phyloP scores from a whole-genome alignment of 2,113 vertebrate genomes.

The Ochotona curzoniae region DNA sequence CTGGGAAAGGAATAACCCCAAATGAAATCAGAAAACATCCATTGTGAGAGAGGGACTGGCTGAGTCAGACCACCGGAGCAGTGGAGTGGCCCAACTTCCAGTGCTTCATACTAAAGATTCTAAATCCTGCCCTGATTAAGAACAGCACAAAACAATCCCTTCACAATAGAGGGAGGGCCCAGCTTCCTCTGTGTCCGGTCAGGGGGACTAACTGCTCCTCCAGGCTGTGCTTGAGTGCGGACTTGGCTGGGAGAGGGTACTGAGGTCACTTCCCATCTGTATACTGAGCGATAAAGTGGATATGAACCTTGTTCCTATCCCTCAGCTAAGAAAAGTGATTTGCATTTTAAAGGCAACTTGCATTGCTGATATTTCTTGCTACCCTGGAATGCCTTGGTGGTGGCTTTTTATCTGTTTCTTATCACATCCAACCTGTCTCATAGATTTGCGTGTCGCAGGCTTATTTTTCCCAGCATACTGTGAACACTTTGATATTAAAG shows the following conservation, averaged over 20 bases:
- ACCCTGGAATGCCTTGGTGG: not conserved
- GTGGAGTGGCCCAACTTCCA: not conserved
- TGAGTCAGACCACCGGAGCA: slow-evolving; percentile 7
- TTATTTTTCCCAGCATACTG: slow-evolving; percentile 48
- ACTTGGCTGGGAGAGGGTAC: not conserved
- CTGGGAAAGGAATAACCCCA: slow-evolving; percentile 17
- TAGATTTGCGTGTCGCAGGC: slow-evolving; percentile 40
- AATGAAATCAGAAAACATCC: slow-evolving; percentile 45
- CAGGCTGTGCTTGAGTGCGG: accelerated
- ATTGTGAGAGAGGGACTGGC: not conserved
- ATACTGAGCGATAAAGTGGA: slow-evolving; percentile 36
- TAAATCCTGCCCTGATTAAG: not conserved
- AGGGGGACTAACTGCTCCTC: not conserved
- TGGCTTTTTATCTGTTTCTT: slow-evolving; percentile 50
- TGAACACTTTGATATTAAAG: slow-evolving; percentile 49
- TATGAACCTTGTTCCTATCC: slow-evolving; percentile 1
- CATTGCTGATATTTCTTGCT: not conserved
- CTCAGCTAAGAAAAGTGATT: slow-evolving; percentile 8
- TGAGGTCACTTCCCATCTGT: not conserved
- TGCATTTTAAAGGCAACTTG: slow-evolving; percentile 56
- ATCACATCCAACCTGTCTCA: slow-evolving; percentile 22
- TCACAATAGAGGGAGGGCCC: not conserved
- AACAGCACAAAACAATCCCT: not conserved
- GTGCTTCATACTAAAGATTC: not conserved
- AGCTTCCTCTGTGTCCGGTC: too few relatives aligned